Base-by-base conservation (phyloP, 2,888 invertebrate genomes). In the Abrostola triplasia region DNA sequence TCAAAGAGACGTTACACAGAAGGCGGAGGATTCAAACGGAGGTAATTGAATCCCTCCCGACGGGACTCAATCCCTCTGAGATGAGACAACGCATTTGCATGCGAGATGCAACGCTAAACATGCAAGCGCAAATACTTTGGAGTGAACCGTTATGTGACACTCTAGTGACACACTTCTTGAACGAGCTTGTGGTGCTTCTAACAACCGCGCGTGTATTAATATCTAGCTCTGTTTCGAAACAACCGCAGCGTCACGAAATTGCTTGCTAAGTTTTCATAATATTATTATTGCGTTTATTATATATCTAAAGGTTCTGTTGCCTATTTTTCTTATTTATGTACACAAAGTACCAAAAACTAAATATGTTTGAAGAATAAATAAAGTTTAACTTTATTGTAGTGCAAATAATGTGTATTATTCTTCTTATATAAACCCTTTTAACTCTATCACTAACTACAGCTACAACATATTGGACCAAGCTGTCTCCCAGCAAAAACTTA, bases 31-130 rank as follows among this genome's bases (percentile, higher is more conserved):
- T 72, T 77, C 82, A 81, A 79, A 83, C 81, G 79, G 74, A 77
- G 79, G 84, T 85, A 88, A 87, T 87, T 87, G 85, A 87, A 87
- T 88, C 76, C 66, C 64, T 69, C 73, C 73, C 69, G 67, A 61
- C 79, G 82, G 13, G 75, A 80, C 74, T 80, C 69, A 71, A 76
- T 84, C 82, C 81, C 76, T 60, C 59, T 48, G 81, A 79, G 83
- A 84, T 76, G 74, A 73, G 76, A 78, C 67, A 67, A 66, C 68
- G 73, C 78, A 82, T 82, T 83, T 84, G 85, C 86, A 88, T 85
- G 72, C 69, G 71, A 79, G 79, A 85, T 82, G 84, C 86, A 81
- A 24, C 36, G 64, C 65, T 73, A 73, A 81, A 64, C 70, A 78
- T 62, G 64, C 76, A 49, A 59, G 61, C 67, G 63, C 69, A 70